Conservation (phyloP, 2,113 vertebrate species). For the Ovibos moschatus region DNA sequence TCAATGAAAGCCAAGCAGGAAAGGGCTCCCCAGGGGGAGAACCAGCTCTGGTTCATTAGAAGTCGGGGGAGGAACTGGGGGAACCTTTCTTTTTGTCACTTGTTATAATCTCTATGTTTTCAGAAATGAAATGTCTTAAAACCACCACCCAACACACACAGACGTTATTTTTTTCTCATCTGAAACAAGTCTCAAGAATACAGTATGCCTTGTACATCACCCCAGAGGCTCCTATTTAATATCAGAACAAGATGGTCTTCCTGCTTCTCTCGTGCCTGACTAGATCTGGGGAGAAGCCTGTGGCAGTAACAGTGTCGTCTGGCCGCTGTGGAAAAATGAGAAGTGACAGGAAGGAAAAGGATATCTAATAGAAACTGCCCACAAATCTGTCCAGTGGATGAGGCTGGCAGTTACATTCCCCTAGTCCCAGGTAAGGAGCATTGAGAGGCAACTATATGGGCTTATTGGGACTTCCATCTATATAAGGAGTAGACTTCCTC, state of each 20-base stretch:
- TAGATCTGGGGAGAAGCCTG: not conserved
- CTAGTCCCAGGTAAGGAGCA: not conserved
- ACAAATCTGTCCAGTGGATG: not conserved
- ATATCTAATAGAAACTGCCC: not conserved
- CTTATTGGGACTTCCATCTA: not conserved
- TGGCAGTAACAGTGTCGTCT: not conserved
- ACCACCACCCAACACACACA: conserved; percentile 41
- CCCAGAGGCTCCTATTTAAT: conserved; percentile 71
- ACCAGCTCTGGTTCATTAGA: not conserved
- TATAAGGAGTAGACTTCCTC: not conserved
- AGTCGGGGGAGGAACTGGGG: not conserved
- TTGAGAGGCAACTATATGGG: not conserved
- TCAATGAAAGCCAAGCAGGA: not conserved
- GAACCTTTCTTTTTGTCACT: not conserved
- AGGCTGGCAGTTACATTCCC: not conserved
- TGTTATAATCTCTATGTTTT: conserved; percentile 59
- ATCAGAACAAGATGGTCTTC: conserved; percentile 60
- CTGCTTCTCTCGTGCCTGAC: conserved; percentile 17
- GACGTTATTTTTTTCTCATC: conserved; percentile 35
- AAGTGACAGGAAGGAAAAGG: conserved; percentile 53
- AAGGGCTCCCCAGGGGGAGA: not conserved
- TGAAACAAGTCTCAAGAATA: conserved; percentile 51
- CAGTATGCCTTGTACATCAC: conserved; percentile 20
- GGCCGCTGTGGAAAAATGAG: conserved; percentile 15
- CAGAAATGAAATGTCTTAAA: conserved; percentile 65